Conservation (phyloP, 2,888 invertebrate genomes). For the Epirrita christyi region DNA sequence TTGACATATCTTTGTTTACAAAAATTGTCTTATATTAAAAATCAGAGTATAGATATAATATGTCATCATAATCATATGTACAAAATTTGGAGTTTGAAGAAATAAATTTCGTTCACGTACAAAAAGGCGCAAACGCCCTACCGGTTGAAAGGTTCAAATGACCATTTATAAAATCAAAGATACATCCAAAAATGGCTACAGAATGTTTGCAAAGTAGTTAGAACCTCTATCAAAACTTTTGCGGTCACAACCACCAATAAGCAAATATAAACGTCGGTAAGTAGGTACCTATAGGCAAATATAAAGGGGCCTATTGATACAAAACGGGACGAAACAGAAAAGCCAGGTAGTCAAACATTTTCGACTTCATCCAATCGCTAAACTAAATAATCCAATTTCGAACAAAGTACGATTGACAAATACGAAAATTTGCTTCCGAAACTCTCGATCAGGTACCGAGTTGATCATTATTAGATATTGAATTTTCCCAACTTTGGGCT, state of each 20-base stretch:
- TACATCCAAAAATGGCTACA: constrained; percentile 24
- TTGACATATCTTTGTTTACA: too few relatives aligned
- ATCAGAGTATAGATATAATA: too few relatives aligned
- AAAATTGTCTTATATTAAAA: too few relatives aligned
- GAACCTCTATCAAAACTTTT: constrained; percentile 31
- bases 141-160: constrained; percentile 8
- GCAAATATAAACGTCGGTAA: constrained; percentile 14
- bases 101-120: too few relatives aligned
- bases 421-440: constrained; percentile 58
- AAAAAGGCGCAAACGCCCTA: too few relatives aligned
- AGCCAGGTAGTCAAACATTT: constrained; percentile 55
- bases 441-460: constrained; percentile 46
- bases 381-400: constrained; percentile 81
- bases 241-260: constrained; percentile 31
- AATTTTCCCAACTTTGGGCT: constrained; percentile 85
- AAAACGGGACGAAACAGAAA: constrained; percentile 30
- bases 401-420: constrained; percentile 79
- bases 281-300: constrained; percentile 12
- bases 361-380: constrained; percentile 73
- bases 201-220: constrained; percentile 31
- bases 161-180: constrained; percentile 18
- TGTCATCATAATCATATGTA: too few relatives aligned
- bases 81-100: too few relatives aligned
- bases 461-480: constrained; percentile 85
- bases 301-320: constrained; percentile 35